Evolutionary conservation across 64 coral and sea anemone genomes (phyloP), one percentile per base, ranked within the genome.

Genomic region (Cladopsammia gracilis): DNA sequence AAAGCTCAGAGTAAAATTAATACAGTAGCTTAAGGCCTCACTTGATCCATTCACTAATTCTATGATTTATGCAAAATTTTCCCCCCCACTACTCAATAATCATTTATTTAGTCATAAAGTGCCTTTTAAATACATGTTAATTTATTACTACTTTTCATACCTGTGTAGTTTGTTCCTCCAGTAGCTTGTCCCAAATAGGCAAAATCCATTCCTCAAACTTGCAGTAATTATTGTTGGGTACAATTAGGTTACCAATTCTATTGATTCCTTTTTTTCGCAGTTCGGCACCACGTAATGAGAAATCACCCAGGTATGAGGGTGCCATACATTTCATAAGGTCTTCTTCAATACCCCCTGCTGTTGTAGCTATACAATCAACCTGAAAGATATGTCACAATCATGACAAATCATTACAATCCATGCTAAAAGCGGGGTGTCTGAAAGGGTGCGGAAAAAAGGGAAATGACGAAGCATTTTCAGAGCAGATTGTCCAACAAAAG

Each of bases 271-370:
- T 94, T 65, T 94, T 90, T 10, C 98, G 86, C 22, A 96, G 60
- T 45, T 73, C 88, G 43, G 91, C 60, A 48, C 94, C 94, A 26
- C 82, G 62, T 12, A 99, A 89, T 59, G 67, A 43, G 58, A 99
- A 99, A 42, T 99, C 98, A 53, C 98, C 98, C 87, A 99, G 68
- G 82, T 96, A 99, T 69, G 98, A 91, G 9, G 94, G 91, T 49
- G 94, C 98, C 81, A 99, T 90, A 58, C 94, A 96, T 86, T 99
- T 99, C 49, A 99, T 99, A 10, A 99, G 71, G 60, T 99, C 98
- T 54, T 99, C 98, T 89, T 99, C 98, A 75, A 99, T 96, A 57
- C 91, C 98, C 85, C 98, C 98, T 45, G 94, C 91, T 78, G 98
- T 96, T 25, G 94, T 99, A 15, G 90, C 91, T 49, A 99, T 76